Conservation (phyloP, 92 coral and sea anemone genomes). For the Galaxea fascicularis region DNA sequence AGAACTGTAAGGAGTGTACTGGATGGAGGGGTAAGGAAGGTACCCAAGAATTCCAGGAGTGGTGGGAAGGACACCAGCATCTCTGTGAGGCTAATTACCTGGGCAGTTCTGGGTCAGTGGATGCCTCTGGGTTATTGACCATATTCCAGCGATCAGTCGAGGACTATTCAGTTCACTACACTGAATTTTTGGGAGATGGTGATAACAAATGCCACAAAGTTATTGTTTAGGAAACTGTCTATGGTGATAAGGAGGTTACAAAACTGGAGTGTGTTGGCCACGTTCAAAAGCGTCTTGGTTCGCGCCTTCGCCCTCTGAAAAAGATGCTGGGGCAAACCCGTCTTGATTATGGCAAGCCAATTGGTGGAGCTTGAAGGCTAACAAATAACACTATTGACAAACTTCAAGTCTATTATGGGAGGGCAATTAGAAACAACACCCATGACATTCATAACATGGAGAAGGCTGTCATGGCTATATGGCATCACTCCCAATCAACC, state of each 20-base stretch:
- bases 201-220: slow-evolving; percentile 57
- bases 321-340: slow-evolving; percentile 51
- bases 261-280: slow-evolving; percentile 72
- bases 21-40: slow-evolving; percentile 51
- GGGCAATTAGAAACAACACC: slow-evolving; percentile 57
- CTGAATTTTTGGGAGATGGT: slow-evolving; percentile 67
- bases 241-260: slow-evolving; percentile 39
- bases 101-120: slow-evolving; percentile 67
- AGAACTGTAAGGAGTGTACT: slow-evolving; percentile 34
- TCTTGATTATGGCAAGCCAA: slow-evolving; percentile 61
- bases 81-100: slow-evolving; percentile 48
- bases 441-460: slow-evolving; percentile 49
- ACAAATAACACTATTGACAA: slow-evolving; percentile 54
- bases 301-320: slow-evolving; percentile 67
- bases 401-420: slow-evolving; percentile 66
- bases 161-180: slow-evolving; percentile 31
- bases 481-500: slow-evolving; percentile 64
- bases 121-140: slow-evolving; percentile 53
- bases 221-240: slow-evolving; percentile 44
- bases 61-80: slow-evolving; percentile 70
- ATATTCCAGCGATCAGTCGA: slow-evolving; percentile 65
- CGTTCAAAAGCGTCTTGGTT: slow-evolving; percentile 67
- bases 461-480: slow-evolving; percentile 68
- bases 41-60: slow-evolving; percentile 41
- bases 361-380: slow-evolving; percentile 63